Base-by-base conservation (phyloP, 2,113 vertebrate genomes). In the Xerus inauris region DNA sequence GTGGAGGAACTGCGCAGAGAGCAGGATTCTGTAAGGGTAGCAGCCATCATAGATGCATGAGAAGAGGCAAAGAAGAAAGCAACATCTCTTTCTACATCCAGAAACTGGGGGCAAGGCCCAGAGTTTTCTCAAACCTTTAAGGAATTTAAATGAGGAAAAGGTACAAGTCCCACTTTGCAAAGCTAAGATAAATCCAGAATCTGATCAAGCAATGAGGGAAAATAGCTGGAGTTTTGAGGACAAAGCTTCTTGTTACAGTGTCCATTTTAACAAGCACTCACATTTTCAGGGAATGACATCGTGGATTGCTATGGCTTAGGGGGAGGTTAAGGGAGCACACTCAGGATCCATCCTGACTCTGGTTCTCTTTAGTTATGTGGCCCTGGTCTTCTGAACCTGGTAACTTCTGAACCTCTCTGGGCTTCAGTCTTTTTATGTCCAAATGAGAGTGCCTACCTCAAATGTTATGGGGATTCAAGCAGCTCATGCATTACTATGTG, bases 101-200 rank as follows among this genome's bases (percentile, higher is more conserved):
- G 75, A 91, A 81, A 45, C 5, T 30, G 71, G 6, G 19, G 2
- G 7, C 9, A 20, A 85, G 51, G 11, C 45, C 42, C 5, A 45
- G 28, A 26, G 35, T 47, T 83, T 32, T 64, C 75, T 65, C 5
- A 49, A 1, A 35, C 26, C 59, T 40, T 67, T 6, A 47, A 75
- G 40, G 93, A 81, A 47, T 84, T 82, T 40, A 51, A 67, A 28
- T 64, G 28, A 91, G 40, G 57, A 84, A 71, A 79, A 95, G 47
- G 42, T 16, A 24, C 3, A 4, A 54, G 13, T 67, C 73, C 26
- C 59, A 11, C 22, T 13, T 49, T n/a, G 19, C 6, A 64, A 38
- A 69, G 47, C 16, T 20, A 26, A 12, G 38, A 49, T 38, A 35
- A 5, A 32, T 30, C 69, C 32, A 81, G 80, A 73, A 28, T 72